Conservation (phyloP, 2,888 invertebrate species). For the Tipula lateralis region DNA sequence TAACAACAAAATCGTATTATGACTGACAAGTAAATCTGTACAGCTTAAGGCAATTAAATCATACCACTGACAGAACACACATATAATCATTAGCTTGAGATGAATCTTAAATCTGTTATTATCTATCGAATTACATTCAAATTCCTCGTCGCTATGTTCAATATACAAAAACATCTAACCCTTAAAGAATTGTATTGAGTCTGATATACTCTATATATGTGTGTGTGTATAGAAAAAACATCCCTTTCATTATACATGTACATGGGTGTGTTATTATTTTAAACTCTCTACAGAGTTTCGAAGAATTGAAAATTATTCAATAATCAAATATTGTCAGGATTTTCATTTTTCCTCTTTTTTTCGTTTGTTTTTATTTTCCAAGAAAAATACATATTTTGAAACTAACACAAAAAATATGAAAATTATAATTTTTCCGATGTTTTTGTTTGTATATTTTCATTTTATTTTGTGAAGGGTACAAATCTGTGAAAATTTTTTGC, state of each 20-base stretch:
- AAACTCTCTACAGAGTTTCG: not conserved
- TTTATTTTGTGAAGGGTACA: not conserved
- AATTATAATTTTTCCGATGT: not conserved
- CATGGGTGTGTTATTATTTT: not conserved
- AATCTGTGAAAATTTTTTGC: not conserved
- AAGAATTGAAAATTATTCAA: not conserved
- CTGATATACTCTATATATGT: not conserved
- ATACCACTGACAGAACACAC: no score
- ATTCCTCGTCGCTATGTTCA: not conserved
- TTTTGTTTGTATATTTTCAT: not conserved
- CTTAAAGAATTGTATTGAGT: not conserved
- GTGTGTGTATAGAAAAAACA: not conserved
- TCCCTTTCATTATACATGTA: not conserved
- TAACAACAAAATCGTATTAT: no score
- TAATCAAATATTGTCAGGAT: not conserved
- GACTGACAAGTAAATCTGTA: no score
- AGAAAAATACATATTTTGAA: not conserved
- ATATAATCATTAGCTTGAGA: no score
- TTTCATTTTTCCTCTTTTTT: not conserved
- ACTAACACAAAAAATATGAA: not conserved
- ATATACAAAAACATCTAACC: not conserved
- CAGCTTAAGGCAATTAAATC: no score
- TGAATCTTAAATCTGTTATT: not conserved
- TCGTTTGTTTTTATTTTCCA: not conserved
- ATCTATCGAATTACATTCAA: not conserved